Evolutionary conservation across 1,140 invertebrate genomes (phyloP).

Genomic region (Cepaea nemoralis): DNA sequence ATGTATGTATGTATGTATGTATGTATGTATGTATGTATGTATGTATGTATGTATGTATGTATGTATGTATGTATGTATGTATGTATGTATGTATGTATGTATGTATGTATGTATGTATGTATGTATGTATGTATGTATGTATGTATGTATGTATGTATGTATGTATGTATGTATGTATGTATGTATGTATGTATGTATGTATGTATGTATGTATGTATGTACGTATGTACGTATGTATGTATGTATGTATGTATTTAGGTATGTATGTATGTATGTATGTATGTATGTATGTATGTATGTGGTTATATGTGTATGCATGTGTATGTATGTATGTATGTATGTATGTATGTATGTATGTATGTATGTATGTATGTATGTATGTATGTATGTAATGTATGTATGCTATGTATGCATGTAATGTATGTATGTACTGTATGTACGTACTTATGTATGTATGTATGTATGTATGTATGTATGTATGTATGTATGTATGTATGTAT

Average conservation of each 20-base stretch:
- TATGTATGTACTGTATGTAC: no score
- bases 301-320: no score
- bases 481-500: conserved; percentile 11
- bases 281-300: conserved; percentile 12
- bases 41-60: conserved; percentile 6
- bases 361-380: conserved; percentile 10
- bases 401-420: no score
- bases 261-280: conserved; percentile 12
- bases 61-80: conserved; percentile 10
- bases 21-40: neutral
- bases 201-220: conserved; percentile 10
- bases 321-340: conserved; percentile 11
- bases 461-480: conserved; percentile 11
- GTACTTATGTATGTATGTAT: no score
- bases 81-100: neutral
- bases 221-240: conserved; percentile 10
- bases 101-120: conserved; percentile 10
- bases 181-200: conserved; percentile 10
- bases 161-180: conserved; percentile 10
- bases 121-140: conserved; percentile 10
- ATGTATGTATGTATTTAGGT: no score
- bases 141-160: conserved; percentile 10
- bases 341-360: conserved; percentile 11
- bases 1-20: conserved; percentile 7
- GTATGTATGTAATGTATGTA: no score